phyloP scores from a whole-genome alignment of 2,113 vertebrate genomes.

The Tichodroma muraria region DNA sequence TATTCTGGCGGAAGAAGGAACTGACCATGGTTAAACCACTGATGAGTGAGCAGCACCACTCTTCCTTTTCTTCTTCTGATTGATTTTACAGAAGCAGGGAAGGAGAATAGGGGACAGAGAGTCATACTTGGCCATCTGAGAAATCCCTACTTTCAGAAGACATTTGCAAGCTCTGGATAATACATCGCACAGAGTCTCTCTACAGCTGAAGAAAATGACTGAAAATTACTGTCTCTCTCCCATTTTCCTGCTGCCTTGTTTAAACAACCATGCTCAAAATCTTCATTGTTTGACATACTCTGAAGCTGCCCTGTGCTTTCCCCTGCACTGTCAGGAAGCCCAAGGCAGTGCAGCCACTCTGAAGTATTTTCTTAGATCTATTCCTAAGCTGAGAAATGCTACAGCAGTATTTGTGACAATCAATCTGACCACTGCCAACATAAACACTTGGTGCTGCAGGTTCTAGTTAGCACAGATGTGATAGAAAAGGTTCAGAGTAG shows the following conservation, averaged over 20 bases:
- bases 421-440: neutral
- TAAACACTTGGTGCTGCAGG: neutral
- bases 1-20: neutral
- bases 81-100: neutral
- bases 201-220: neutral
- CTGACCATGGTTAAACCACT: neutral
- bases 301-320: neutral
- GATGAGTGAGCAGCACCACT: neutral
- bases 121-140: neutral
- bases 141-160: neutral
- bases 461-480: neutral
- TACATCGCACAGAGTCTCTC: neutral
- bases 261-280: neutral
- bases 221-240: neutral
- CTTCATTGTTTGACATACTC: neutral
- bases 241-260: neutral
- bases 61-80: neutral
- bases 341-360: neutral
- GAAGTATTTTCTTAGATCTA: neutral
- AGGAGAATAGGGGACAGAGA: accelerated
- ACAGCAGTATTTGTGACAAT: neutral
- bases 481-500: neutral
- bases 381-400: neutral
- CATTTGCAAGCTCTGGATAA: neutral
- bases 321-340: neutral